Base-by-base conservation (phyloP, 2,797 vertebrate genomes). In the Poeciliopsis turneri region DNA sequence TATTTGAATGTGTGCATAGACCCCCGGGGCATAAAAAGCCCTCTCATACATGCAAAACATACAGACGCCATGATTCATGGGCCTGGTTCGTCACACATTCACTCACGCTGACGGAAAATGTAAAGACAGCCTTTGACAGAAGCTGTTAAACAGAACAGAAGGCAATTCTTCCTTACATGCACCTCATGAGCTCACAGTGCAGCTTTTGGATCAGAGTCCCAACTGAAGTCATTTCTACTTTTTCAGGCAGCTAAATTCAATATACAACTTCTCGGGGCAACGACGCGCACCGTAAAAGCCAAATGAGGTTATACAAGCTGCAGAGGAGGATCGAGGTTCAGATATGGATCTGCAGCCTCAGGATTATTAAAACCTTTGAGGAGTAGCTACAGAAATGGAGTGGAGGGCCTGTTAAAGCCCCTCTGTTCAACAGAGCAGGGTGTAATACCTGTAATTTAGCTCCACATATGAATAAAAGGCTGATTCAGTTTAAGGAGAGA, bases 281-380 rank as follows among this genome's bases (percentile, higher is more conserved):
- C 83, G 75, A 72, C 72, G 57, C 76, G 77, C 45, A 76, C 71
- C 49, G 70, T 70, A 81, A 89, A 90, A 79, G 84, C 72, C 78
- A 86, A 82, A 87, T 84, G 77, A 82, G 53, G 76, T 92, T 89
- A 74, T 71, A 88, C 79, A 82, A 88, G 85, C 82, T 76, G 72
- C 72, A 76, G 51, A 70, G 76, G 18, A 0, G 13, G 76, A 86
- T 83, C 25, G 41, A 87, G 51, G 75, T 47, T 80, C 77, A 61
- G 61, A 92, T 82, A 85, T 64, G 0, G 46, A 87, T 92, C 80
- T 89, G 84, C 69, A 76, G 78, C 77, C 78, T 75, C 72, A 72
- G 85, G 20, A n/a, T 79, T 86, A 80, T 69, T 87, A 84, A 84
- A 87, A 82, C 81, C 69, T 74, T 55, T 0, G 1, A 57, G 77